Conservation (phyloP, 2,113 vertebrate genomes). For the Gambusia holbrooki region DNA sequence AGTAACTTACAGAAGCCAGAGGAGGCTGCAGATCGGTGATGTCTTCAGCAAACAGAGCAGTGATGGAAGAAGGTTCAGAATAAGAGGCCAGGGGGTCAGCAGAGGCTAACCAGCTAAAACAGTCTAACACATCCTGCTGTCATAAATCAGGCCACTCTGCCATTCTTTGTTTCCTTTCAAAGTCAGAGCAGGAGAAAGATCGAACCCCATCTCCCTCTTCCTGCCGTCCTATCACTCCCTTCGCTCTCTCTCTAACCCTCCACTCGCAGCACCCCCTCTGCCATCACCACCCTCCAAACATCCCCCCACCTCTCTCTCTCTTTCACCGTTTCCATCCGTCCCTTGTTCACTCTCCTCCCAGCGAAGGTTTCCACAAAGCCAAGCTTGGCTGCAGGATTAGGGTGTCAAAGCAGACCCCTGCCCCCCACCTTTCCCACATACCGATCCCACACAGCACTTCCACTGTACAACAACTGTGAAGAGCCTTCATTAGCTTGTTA, state of each 20-base stretch:
- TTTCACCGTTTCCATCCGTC: constrained; percentile 41
- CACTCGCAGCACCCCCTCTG: constrained; percentile 21
- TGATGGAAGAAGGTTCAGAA: constrained; percentile 20
- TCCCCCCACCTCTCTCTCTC: constrained; percentile 27
- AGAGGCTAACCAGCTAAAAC: constrained; percentile 33
- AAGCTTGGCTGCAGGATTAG: constrained; percentile 69
- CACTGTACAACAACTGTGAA: constrained; percentile 37
- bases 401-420: constrained; percentile 72
- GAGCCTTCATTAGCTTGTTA: constrained; percentile 35
- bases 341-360: constrained; percentile 53
- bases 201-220: constrained; percentile 61
- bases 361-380: constrained; percentile 68
- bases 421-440: constrained; percentile 61
- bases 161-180: constrained; percentile 76
- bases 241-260: constrained; percentile 52
- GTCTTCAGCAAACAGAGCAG: constrained; percentile 33
- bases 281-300: constrained; percentile 28
- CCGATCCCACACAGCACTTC: constrained; percentile 39
- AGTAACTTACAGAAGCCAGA: constrained; percentile 62
- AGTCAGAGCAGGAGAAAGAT: constrained; percentile 59
- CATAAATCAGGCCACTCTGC: constrained; percentile 54
- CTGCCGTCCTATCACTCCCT: constrained; percentile 55
- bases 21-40: constrained; percentile 24
- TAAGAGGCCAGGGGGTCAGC: constrained; percentile 31
- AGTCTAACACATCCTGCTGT: constrained; percentile 45